Conservation (phyloP, 2,797 vertebrate genomes). For the Muraenolepis orangiensis region DNA sequence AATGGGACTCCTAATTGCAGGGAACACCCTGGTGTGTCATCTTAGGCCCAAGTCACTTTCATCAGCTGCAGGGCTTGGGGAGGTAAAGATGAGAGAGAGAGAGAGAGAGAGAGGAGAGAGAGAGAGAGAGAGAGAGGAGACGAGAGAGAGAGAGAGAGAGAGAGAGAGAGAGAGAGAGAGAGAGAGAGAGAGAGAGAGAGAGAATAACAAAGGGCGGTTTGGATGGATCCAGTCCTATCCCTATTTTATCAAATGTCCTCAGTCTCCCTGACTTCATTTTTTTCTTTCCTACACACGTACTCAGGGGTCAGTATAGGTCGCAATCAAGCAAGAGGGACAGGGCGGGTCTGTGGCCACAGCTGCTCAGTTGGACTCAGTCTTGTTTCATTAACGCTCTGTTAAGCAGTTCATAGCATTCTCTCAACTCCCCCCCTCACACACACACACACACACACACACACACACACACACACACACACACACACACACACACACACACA, state of each 20-base stretch:
- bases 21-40: background rate
- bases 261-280: background rate
- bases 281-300: conserved; percentile 20
- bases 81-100: no score
- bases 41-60: background rate
- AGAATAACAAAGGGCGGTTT: background rate
- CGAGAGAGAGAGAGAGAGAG: no score
- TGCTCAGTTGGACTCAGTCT: conserved; percentile 53
- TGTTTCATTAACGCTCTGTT: conserved; percentile 60
- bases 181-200: no score
- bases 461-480: no score
- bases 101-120: no score
- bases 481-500: conserved; percentile 36
- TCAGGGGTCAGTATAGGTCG: conserved; percentile 56
- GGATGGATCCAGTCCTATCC: no score
- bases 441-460: conserved; percentile 12
- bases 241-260: background rate
- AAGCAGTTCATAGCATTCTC: conserved; percentile 59
- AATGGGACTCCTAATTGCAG: conserved; percentile 30
- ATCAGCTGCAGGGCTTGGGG: background rate
- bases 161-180: no score
- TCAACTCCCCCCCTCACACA: conserved; percentile 60
- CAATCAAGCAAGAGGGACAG: conserved; percentile 42
- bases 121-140: no score
- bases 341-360: conserved; percentile 38